Percentiles rank a stretch among this genome's conserved stretches.
phyloP scores from a whole-genome alignment of 2,888 invertebrate genomes.

The Anoplius nigerrimus region DNA sequence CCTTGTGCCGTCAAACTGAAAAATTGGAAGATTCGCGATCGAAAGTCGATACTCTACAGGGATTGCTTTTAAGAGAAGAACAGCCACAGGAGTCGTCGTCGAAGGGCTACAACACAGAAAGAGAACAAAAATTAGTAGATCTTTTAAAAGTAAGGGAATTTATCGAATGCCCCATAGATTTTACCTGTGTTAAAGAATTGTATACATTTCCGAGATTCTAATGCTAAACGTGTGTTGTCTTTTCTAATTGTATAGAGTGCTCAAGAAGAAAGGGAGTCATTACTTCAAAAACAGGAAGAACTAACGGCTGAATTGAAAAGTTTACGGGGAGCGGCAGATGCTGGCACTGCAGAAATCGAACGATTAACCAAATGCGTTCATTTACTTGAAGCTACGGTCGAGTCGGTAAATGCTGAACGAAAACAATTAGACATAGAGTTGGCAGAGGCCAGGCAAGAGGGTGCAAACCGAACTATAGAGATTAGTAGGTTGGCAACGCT shows the following conservation, averaged over 20 bases:
- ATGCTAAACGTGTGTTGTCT: too few species aligned
- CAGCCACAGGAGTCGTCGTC: slow-evolving; percentile 76
- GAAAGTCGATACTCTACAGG: slow-evolving; percentile 90
- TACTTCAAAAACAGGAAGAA: slow-evolving; percentile 87
- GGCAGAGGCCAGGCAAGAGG: slow-evolving; percentile 83
- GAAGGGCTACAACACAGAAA: slow-evolving; percentile 81
- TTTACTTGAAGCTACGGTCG: slow-evolving; percentile 84
- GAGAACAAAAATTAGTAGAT: slow-evolving; percentile 89
- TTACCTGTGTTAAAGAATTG: neutral
- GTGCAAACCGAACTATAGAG: slow-evolving; percentile 87
- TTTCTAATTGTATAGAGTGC: slow-evolving; percentile 76
- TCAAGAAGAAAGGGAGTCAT: slow-evolving; percentile 86
- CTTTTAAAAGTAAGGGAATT: slow-evolving; percentile 81
- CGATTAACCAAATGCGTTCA: slow-evolving; percentile 83
- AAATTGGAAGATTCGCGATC: slow-evolving; percentile 91
- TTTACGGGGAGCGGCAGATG: slow-evolving; percentile 79
- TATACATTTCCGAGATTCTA: too few species aligned
- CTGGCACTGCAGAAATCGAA: slow-evolving; percentile 81
- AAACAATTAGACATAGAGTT: slow-evolving; percentile 85
- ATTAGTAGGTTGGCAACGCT: slow-evolving; percentile 85
- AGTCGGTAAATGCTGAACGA: slow-evolving; percentile 85
- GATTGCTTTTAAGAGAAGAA: slow-evolving; percentile 84
- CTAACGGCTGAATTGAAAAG: slow-evolving; percentile 83
- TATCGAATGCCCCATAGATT: neutral
- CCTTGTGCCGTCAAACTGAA: slow-evolving; percentile 93